Conservation (phyloP, 2,888 invertebrate genomes). For the Zelleria hepariella region DNA sequence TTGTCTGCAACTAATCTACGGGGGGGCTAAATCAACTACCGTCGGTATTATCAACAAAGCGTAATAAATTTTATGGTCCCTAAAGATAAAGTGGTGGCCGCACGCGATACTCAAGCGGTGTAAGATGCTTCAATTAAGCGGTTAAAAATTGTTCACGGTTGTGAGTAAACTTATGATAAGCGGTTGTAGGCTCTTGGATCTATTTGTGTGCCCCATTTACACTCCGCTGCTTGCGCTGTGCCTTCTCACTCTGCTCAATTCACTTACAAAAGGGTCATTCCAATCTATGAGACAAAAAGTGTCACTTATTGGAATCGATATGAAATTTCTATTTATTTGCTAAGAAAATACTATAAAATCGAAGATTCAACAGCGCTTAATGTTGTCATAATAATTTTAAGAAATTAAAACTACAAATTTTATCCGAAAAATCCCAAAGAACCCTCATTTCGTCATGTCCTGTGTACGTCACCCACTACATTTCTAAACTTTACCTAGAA, state of each 20-base stretch:
- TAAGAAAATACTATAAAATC: too few species aligned
- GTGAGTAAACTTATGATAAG: conserved; percentile 16
- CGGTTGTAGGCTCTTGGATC: background rate
- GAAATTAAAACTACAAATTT: too few species aligned
- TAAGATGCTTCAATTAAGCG: conserved; percentile 21
- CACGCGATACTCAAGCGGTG: conserved; percentile 28
- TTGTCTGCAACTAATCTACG: too few species aligned
- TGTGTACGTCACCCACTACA: too few species aligned
- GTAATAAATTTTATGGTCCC: background rate
- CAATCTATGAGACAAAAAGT: too few species aligned
- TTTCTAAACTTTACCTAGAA: too few species aligned
- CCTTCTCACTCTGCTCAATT: background rate
- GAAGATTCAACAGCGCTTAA: too few species aligned
- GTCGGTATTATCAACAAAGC: background rate
- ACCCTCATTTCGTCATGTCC: too few species aligned
- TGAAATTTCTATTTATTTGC: too few species aligned
- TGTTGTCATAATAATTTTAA: too few species aligned
- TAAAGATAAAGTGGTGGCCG: conserved; percentile 1
- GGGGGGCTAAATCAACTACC: background rate
- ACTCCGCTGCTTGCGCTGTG: background rate
- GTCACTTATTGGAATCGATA: too few species aligned
- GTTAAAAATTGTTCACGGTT: conserved; percentile 25
- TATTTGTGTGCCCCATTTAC: background rate
- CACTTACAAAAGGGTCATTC: background rate
- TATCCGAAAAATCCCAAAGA: too few species aligned